Evolutionary conservation across 2,888 invertebrate genomes (phyloP).

Genomic region (Epinotia nisella): DNA sequence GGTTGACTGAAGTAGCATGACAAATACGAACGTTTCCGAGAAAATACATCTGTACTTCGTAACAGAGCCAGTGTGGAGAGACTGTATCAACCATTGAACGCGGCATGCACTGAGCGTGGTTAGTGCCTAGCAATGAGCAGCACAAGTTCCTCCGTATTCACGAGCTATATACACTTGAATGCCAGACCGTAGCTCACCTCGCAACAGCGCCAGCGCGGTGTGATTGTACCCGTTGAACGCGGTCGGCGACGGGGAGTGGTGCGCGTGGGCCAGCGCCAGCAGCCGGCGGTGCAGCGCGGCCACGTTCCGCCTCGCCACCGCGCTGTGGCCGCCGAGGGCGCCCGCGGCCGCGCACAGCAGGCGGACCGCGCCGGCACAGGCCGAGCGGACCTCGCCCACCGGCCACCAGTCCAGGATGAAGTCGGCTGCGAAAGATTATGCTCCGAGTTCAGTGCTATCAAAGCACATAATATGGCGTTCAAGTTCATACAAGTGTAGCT

Average conservation of each 20-base stretch:
- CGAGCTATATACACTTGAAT: too few species aligned
- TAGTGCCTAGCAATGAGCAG: too few species aligned
- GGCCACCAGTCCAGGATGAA: constrained; percentile 75
- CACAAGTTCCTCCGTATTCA: too few species aligned
- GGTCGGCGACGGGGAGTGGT: constrained; percentile 69
- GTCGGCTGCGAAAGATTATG: constrained; percentile 52
- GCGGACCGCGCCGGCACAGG: constrained; percentile 68
- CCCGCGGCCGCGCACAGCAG: constrained; percentile 66
- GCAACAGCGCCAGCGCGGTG: constrained; percentile 72
- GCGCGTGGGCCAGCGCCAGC: constrained; percentile 71
- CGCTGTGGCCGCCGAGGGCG: constrained; percentile 53
- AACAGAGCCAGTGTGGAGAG: constrained; percentile 74
- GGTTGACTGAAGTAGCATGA: too few species aligned
- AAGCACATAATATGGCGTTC: too few species aligned
- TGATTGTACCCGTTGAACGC: constrained; percentile 71
- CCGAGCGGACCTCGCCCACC: constrained; percentile 74
- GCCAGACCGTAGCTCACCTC: constrained; percentile 67
- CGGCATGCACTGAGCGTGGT: constrained; percentile 68
- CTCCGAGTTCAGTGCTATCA: too few species aligned
- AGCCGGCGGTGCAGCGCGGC: constrained; percentile 74
- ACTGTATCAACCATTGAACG: constrained; percentile 67
- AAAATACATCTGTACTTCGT: too few species aligned
- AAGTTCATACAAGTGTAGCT: too few species aligned
- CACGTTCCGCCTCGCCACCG: constrained; percentile 70
- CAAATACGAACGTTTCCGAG: too few species aligned